Evolutionary conservation across 2,797 vertebrate genomes (phyloP).

Genomic region (Kryptopterus vitreolus): DNA sequence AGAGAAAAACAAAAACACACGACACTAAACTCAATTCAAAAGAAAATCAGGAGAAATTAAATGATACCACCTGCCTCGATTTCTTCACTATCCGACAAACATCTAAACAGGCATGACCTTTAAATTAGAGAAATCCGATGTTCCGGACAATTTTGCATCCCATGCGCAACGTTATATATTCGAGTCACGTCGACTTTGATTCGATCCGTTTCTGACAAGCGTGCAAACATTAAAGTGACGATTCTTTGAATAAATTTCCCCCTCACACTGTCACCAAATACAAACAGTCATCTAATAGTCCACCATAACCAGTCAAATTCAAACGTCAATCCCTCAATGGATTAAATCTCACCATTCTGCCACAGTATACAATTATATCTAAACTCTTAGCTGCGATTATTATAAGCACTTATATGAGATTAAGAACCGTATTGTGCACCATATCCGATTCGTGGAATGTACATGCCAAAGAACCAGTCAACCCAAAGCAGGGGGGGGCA

Average conservation of each 20-base stretch:
- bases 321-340: background rate
- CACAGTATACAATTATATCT: background rate
- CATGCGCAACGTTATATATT: background rate
- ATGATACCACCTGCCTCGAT: background rate
- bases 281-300: background rate
- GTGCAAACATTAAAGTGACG: background rate
- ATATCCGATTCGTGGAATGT: background rate
- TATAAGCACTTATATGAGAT: background rate
- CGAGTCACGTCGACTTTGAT: background rate
- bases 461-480: background rate
- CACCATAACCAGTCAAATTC: background rate
- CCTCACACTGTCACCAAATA: no score
- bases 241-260: background rate
- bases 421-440: no score
- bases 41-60: no score
- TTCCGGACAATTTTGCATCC: background rate
- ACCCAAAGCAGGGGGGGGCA: background rate
- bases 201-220: background rate
- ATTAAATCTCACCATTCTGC: background rate
- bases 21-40: no score
- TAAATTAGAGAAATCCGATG: slow-evolving; percentile 1
- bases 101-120: background rate
- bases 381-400: background rate
- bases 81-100: background rate
- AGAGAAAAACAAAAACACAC: background rate